Evolutionary conservation across 1,140 invertebrate genomes (phyloP).

Genomic region (Papilio polytes): DNA sequence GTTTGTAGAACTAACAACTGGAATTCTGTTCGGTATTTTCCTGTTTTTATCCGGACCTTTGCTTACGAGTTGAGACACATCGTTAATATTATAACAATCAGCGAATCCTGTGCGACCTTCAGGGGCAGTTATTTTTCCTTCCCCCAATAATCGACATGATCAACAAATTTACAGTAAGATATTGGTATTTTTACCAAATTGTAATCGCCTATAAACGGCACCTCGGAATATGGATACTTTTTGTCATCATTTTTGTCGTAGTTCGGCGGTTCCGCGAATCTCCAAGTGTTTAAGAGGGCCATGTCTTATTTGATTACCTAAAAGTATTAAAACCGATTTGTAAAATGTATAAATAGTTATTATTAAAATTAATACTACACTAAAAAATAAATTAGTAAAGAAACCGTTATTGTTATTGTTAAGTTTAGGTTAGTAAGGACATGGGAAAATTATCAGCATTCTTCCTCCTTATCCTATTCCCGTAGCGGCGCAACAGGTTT

Average conservation of each 20-base stretch:
- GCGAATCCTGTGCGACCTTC: conserved; percentile 45
- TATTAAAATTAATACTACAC: background rate
- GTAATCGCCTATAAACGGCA: conserved; percentile 51
- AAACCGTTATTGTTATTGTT: too few relatives aligned
- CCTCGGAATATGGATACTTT: conserved; percentile 50
- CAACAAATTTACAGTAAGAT: conserved; percentile 37
- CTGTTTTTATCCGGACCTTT: conserved; percentile 46
- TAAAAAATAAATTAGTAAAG: too few relatives aligned
- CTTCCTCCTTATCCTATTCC: too few relatives aligned
- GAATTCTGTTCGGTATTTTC: conserved; percentile 55
- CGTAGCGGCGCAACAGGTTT: too few relatives aligned
- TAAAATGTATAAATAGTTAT: background rate
- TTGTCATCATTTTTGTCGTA: conserved; percentile 47
- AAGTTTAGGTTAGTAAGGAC: too few relatives aligned
- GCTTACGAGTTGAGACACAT: conserved; percentile 48
- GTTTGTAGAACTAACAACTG: conserved; percentile 47
- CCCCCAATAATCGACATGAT: conserved; percentile 57
- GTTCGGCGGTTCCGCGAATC: conserved; percentile 46
- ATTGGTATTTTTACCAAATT: conserved; percentile 48
- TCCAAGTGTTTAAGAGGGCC: conserved; percentile 36
- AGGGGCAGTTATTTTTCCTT: conserved; percentile 44
- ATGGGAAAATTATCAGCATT: too few relatives aligned
- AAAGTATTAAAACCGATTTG: background rate
- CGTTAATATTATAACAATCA: conserved; percentile 53
- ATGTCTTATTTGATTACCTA: background rate